Base-by-base conservation (phyloP, 2,797 vertebrate genomes). In the Chelidonichthys spinosus region DNA sequence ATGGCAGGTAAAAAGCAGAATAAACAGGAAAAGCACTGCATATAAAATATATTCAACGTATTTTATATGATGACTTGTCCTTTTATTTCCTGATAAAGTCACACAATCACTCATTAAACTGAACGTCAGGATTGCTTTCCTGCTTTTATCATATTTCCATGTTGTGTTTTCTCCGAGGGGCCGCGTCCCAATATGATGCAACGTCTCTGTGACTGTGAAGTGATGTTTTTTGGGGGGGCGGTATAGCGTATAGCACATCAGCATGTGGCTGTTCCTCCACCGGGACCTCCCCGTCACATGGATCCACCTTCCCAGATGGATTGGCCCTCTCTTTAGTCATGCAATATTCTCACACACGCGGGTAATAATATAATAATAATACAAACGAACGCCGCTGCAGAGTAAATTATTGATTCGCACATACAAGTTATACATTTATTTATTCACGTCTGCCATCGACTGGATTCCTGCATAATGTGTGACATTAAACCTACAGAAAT, bases 331-430 rank as follows among this genome's bases (percentile, higher is more conserved):
- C 69, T 68, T 63, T 68, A 77, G 49, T 82, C 69, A 40, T 54
- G 40, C 35, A 39, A 7, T 69, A 53, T 60, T 73, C 60, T 68
- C 44, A 72, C 72, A 39, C 35, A 64, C 43, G 54, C 53, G 25
- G 25, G 25, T 25, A 25, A 58, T 69, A 36, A 49, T 50, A 53
- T 62, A 69, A 63, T 25, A 25, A 25, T 25, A 25, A 25, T 25
- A 25, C 25, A 77, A 79, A 70, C 65, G 67, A 80, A 80, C 49
- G 49, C 50, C 35, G 42, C 18, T 36, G 60, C 63, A 42, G 60
- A 60, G 68, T 75, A 59, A 84, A 87, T 81, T 74, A 87, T 79
- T 74, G 44, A 86, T 78, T 78, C 18, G 36, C 59, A 75, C 64
- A 54, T 70, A 44, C 40, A 80, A 25, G 62, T 72, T 47, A 60